Evolutionary conservation across 35 echinoderm and acorn worm species (phyloP).

Genomic region (Eucidaris tribuloides): DNA sequence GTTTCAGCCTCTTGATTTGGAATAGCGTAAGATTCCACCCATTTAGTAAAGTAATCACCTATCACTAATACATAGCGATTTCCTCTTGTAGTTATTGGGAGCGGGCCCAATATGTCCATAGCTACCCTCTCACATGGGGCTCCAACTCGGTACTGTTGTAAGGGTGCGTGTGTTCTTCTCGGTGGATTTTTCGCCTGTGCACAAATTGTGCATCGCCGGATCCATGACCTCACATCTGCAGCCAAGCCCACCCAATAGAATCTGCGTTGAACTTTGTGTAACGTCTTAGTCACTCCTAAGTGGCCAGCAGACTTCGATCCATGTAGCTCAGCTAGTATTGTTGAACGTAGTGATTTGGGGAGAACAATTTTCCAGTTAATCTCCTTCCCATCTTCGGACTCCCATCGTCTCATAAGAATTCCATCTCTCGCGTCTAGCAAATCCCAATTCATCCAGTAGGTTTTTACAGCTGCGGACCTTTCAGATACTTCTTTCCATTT

Average conservation of each 20-base stretch:
- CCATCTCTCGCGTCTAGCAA: conserved; percentile 2
- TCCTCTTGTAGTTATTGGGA: conserved; percentile 19
- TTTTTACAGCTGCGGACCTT: background rate
- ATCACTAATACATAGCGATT: conserved; percentile 53
- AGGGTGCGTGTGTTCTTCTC: conserved; percentile 24
- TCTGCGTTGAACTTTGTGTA: conserved; percentile 3
- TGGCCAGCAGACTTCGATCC: conserved; percentile 26
- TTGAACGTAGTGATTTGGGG: background rate
- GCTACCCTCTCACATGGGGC: conserved; percentile 44
- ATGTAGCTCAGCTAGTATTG: conserved; percentile 40
- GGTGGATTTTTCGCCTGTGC: conserved; percentile 22
- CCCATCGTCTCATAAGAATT: conserved; percentile 31
- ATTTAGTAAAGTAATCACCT: conserved; percentile 63
- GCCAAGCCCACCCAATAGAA: conserved; percentile 45
- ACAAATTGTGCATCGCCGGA: conserved; percentile 31
- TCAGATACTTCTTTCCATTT: background rate
- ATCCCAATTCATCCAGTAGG: conserved; percentile 57
- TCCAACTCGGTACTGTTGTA: conserved; percentile 31
- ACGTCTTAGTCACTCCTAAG: conserved; percentile 28
- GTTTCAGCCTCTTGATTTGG: conserved; percentile 31
- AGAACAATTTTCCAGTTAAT: conserved; percentile 9
- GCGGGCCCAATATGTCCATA: conserved; percentile 42
- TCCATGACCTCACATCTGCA: conserved; percentile 23
- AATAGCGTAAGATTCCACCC: too few relatives aligned
- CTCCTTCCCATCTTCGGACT: conserved; percentile 10